phyloP scores from a whole-genome alignment of 2,888 invertebrate genomes.

The Drosophila recens region DNA sequence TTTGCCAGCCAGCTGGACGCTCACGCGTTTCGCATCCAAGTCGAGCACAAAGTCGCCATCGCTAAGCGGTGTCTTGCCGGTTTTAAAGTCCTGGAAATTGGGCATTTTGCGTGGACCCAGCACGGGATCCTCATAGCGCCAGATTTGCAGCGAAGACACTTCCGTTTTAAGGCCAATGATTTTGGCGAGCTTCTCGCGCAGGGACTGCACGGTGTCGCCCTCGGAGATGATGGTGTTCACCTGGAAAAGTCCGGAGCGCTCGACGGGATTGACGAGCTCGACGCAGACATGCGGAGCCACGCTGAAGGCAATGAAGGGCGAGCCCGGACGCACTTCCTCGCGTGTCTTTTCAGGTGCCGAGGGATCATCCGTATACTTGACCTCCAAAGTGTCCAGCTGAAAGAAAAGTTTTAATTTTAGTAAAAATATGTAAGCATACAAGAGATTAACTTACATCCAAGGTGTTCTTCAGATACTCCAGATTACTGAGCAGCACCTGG shows the following conservation, averaged over 20 bases:
- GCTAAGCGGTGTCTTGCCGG: conserved; percentile 86
- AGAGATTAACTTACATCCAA: conserved; percentile 90
- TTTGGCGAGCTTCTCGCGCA: conserved; percentile 90
- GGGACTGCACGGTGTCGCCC: conserved; percentile 89
- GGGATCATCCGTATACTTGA: conserved; percentile 90
- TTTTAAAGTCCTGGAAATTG: conserved; percentile 88
- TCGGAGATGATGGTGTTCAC: conserved; percentile 89
- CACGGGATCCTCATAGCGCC: conserved; percentile 91
- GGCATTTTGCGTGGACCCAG: conserved; percentile 93
- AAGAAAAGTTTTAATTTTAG: conserved; percentile 27
- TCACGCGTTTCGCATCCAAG: conserved; percentile 85
- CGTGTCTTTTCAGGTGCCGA: conserved; percentile 92
- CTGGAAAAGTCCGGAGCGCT: conserved; percentile 92
- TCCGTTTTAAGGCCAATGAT: conserved; percentile 83
- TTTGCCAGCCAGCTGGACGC: conserved; percentile 85
- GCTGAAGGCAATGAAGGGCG: conserved; percentile 91
- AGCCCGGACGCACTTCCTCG: conserved; percentile 96
- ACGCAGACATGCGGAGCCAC: conserved; percentile 89
- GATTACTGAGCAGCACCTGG: conserved; percentile 90
- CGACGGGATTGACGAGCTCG: conserved; percentile 90
- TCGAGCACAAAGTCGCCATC: conserved; percentile 86
- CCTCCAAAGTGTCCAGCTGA: conserved; percentile 91
- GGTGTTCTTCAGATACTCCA: conserved; percentile 92
- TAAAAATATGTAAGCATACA: too few relatives aligned
- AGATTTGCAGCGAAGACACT: conserved; percentile 87